Base-by-base conservation (phyloP, 2,888 invertebrate species). In the Hecatera dysodea region DNA sequence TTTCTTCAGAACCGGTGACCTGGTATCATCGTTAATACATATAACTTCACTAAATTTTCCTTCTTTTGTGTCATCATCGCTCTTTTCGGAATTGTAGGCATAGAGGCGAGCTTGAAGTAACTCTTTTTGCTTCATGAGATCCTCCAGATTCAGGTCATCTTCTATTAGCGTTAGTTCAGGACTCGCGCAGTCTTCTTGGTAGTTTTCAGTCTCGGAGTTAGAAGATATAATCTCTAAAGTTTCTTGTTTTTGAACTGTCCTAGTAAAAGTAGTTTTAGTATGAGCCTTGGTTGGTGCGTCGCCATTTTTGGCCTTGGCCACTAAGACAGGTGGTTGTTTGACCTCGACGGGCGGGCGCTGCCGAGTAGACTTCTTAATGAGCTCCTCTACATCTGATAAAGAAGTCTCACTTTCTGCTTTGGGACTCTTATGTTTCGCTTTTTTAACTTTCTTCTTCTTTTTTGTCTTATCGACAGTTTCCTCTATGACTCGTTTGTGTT, bases 61-160 rank as follows among this genome's bases (percentile, higher is more conserved):
- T 36, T 84, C 97, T 81, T 79, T 84, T 27, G 46, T 78, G 0
- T 96, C 96, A 8, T 97, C 97, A 56, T 97, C 96, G 44, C 97
- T 97, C 77, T 94, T 96, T 78, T 97, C 97, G 0, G 97, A 98
- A 87, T 97, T 96, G 90, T 98, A 98, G 75, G 98, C 98, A 57
- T 97, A 97, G 59, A 98, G 94, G 46, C 98, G 96, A 50, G 98
- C 98, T 93, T 98, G 98, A 56, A 98, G 94, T 55, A 97, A 86
- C 87, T 98, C 98, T 93, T 98, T 98, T 90, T 98, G 98, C 87
- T 97, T 97, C 98, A 98, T 98, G 70, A 98, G 94, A 82, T 98
- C 98, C 88, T 98, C 98, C 39, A 98, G 93, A 90, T 98, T 98
- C 84, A 98, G 97, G 86, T 98, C 98, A 81, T 98, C 98, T 90